A percentile compares a stretch with the other conserved stretches of the same genome.
Evolutionary conservation across 2,797 vertebrate species (phyloP).

Genomic region (Clarias platycephalus): DNA sequence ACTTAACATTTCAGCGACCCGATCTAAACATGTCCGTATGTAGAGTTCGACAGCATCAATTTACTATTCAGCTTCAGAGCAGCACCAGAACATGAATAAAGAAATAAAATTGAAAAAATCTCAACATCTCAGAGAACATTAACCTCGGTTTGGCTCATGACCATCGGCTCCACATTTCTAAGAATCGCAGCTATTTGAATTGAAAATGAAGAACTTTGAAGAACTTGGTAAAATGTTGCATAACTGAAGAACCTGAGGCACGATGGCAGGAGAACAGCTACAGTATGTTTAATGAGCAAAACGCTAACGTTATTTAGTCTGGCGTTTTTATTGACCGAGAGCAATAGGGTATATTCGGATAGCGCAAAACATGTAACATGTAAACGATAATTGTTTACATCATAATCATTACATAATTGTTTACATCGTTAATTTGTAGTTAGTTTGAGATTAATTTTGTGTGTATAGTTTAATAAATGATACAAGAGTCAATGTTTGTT

Average conservation of each 20-base stretch:
- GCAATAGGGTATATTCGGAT: not conserved
- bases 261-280: not conserved
- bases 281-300: not conserved
- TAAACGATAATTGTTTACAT: not conserved
- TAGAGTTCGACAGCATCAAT: not conserved
- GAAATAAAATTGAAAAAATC: not conserved
- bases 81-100: not conserved
- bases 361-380: not conserved
- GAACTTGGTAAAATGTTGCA: not conserved
- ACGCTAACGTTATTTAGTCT: not conserved
- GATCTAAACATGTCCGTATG: not conserved
- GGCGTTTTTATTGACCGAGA: not conserved
- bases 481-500: not conserved
- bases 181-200: not conserved
- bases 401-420: not conserved
- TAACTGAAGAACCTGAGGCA: not conserved
- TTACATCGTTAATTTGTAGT: too few relatives aligned
- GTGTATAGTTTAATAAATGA: not conserved
- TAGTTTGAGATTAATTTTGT: not conserved
- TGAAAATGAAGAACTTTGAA: slow-evolving; percentile 14
- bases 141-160: slow-evolving; percentile 15
- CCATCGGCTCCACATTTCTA: not conserved
- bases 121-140: slow-evolving; percentile 22
- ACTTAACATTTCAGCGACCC: not conserved
- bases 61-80: not conserved